Base-by-base conservation (phyloP, 1,140 invertebrate species). In the Trichonephila inaurata region DNA sequence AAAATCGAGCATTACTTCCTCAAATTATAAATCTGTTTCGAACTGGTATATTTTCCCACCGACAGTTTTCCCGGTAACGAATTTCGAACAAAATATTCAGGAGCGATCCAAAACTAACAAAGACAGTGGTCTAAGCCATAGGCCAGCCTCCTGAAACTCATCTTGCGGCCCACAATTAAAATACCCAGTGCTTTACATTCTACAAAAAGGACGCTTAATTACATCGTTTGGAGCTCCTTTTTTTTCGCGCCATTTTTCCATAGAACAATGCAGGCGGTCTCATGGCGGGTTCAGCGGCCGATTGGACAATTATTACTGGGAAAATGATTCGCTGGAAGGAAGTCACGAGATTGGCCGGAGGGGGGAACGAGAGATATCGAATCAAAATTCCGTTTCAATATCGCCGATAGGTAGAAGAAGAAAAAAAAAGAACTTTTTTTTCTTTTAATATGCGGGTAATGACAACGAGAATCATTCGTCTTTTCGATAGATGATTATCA, bases 221-320 rank as follows among this genome's bases (percentile, higher is more conserved):
- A 77, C 33, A 77, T 14, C 24, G 28, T 18, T 33, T 40, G 28
- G 28, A 40, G 33, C 28, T 77, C 33, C 33, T 69, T 40, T 40
- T 40, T 40, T 77, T 40, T 77, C 72, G 33, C 72, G 72, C 72
- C 72, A 40, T 40, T 77, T 77, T 77, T 77, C 72, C 28, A 33
- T 77, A 77, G 72, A 77, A 77, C 72, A 77, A 77, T 77, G 72
- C 72, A 77, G 72, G 72, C 72, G 72, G 72, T 77, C 72, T 77
- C 16, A 6, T 19, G 28, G 28, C 14, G 24, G 28, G 72, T 24
- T 77, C 72, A 77, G 72, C 72, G 72, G 6, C 72, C 72, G 72
- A 77, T 77, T 77, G 24, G 72, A 40, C 72, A 77, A 77, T 77
- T 77, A 77, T 77, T 77, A 77, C 72, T 28, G 6, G 33, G 72